Evolutionary conservation across 2,888 invertebrate genomes (phyloP), one percentile per base, ranked within the genome.

Genomic region (Homarus gammarus): DNA sequence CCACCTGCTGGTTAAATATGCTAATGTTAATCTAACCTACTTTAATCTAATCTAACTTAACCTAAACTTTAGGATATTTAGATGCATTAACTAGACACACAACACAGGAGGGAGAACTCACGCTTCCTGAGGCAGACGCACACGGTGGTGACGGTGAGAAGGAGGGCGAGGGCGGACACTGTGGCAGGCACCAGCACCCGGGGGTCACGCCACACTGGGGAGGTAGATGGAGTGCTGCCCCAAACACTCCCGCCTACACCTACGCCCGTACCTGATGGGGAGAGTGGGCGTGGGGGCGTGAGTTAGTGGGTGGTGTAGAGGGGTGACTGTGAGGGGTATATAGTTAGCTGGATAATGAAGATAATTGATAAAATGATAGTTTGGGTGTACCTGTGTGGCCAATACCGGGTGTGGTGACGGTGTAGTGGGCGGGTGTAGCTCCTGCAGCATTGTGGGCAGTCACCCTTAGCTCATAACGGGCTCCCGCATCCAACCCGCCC

Each of bases 381-480:
- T 12, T 18, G 33, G 12, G 40, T 75, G 12, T 31, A 88, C 87
- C 87, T 64, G 82, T 38, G n/a, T 64, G 51, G 0, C 83, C 87
- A 2, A 64, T 51, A 1, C 87, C 87, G 5, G 91, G 91, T n/a
- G 94, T 94, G 1, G 93, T 93, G 92, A 94, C 94, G 78, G 93
- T 93, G 72, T 94, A 93, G 36, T 93, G 92, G 68, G 93, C 93
- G 83, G 94, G 94, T 5, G 94, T 94, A n/a, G 94, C 93, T 0
- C 94, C 94, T 2, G 94, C 94, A 38, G 94, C 94, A 91, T 93
- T 94, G 92, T 94, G 93, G 0, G 94, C 94, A 0, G 93, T 93
- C 31, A 94, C 93, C 36, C 93, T 92, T 92, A 94, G 93, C 12
- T 93, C 92, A 92, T 94, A 94, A 93, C 94, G 84, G 27, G 49